These are phyloP conservation scores for Cheirogaleus major DNA, from an alignment of 2,797 vertebrate genomes.

Conservation along the genomic window DNA sequence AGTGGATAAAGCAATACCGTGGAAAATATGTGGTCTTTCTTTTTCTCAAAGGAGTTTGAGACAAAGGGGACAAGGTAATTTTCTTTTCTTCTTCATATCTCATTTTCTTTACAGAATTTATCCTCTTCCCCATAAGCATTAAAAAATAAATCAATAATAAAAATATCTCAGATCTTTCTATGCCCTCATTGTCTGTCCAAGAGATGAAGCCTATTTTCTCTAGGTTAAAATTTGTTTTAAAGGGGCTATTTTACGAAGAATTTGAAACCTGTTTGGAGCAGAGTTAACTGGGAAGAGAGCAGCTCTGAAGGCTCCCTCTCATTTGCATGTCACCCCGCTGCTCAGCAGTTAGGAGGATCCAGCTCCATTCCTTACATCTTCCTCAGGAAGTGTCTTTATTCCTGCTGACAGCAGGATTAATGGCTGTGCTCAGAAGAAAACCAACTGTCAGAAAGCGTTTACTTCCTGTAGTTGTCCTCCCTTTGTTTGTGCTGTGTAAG, in stretches of 20 bases:
- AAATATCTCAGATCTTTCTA: slow-evolving; percentile 30
- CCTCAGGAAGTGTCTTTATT: slow-evolving; percentile 39
- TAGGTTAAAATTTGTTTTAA: neutral
- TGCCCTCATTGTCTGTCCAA: neutral
- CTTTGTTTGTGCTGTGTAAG: slow-evolving; percentile 17
- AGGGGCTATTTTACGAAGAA: neutral
- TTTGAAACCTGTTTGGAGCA: neutral
- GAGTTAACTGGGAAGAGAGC: neutral
- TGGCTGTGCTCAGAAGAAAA: slow-evolving; percentile 47
- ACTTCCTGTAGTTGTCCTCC: neutral
- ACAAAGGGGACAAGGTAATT: neutral
- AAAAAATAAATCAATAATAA: slow-evolving; percentile 30
- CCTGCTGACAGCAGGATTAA: slow-evolving; percentile 53
- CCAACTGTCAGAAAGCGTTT: slow-evolving; percentile 50
- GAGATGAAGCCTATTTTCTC: slow-evolving; percentile 28
- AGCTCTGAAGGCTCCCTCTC: neutral
- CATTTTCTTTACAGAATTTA: slow-evolving; percentile 27
- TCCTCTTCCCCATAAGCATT: neutral
- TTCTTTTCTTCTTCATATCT: neutral
- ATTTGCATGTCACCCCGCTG: neutral
- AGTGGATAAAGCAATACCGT: neutral
- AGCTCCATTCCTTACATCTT: neutral
- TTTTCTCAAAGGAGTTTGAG: neutral
- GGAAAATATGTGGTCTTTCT: neutral
- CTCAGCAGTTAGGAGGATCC: neutral